These are phyloP conservation scores for Coptodon bakossiorum DNA, from an alignment of 2,113 vertebrate species.

Conservation along the genomic window DNA sequence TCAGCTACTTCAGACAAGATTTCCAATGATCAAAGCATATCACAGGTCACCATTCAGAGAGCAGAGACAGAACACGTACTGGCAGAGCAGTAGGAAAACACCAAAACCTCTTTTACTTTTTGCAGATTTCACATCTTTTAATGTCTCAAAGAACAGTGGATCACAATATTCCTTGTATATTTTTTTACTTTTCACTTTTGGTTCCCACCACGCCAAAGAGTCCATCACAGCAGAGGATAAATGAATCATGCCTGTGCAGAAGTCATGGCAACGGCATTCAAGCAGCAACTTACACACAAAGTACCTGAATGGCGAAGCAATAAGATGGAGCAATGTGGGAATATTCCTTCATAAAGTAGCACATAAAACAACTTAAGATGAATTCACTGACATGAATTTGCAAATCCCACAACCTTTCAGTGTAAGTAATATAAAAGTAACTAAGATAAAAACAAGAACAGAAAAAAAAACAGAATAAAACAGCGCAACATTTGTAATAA, in stretches of 20 bases:
- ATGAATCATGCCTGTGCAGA: conserved; percentile 25
- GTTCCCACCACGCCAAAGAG: background rate
- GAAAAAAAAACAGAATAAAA: background rate
- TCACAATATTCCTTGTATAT: background rate
- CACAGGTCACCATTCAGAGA: conserved; percentile 34
- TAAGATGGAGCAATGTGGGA: background rate
- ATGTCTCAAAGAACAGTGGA: conserved; percentile 13
- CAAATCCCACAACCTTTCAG: background rate
- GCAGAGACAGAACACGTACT: conserved; percentile 19
- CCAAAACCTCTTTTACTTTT: conserved; percentile 6
- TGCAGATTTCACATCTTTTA: conserved; percentile 23
- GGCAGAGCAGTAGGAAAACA: conserved; percentile 37
- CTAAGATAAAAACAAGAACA: background rate
- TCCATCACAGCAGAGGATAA: background rate
- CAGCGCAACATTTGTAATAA: conserved; percentile 1
- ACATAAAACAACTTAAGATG: background rate
- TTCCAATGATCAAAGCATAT: conserved; percentile 31
- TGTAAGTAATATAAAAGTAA: conserved; percentile 30
- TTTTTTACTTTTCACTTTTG: background rate
- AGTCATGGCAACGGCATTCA: conserved; percentile 19
- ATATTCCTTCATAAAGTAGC: background rate
- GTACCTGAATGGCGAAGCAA: conserved; percentile 23
- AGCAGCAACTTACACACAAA: conserved; percentile 2
- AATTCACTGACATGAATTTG: background rate
- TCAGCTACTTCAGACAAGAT: conserved; percentile 53